Evolutionary conservation across 1,140 invertebrate species (phyloP), one percentile per base, ranked within the genome.

Genomic region (Tribolium castaneum): DNA sequence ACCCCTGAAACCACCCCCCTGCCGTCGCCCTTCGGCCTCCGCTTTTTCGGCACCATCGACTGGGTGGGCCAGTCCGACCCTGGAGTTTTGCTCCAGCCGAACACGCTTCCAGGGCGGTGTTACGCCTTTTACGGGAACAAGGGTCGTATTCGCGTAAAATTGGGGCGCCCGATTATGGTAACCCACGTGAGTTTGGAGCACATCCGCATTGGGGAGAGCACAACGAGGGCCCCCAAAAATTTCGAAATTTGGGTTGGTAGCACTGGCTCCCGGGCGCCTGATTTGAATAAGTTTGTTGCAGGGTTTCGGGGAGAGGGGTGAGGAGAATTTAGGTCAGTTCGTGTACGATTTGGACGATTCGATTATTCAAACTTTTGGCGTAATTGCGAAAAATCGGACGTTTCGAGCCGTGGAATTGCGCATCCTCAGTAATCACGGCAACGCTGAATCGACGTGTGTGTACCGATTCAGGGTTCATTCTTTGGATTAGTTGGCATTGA

Each of bases 101-200:
- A 6, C 7, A 25, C 22, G 1, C 0, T 45, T 12, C 73, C 73
- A 1, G 54, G 73, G 0, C 45, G 62, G n/a, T 75, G 52, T 50
- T 75, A 19, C 52, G 73, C 25, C 10, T 75, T 75, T 22, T 59
- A 39, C 30, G 73, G 73, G 3, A 6, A 75, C 14, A 59, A 39
- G 9, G 73, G 25, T 4, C 52, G 73, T 1, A 62, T 75, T 14
- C 49, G 7, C 1, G 19, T 75, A 6, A 45, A 39, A 22, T 62
- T 75, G n/a, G 52, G 39, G 1, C n/a, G 16, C 6, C 30, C 73
- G 2, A 12, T 62, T 6, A 9, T 59, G 14, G 13, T 75, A 0
- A 75, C 73, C n/a, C 52, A 75, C 54, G 52, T 75, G 1, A 75
- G 51, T 49, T 59, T 75, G 56, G 73, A 75, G 45, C 73, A 75